Base-by-base conservation (phyloP, 2,888 invertebrate genomes). In the Agrochola litura region DNA sequence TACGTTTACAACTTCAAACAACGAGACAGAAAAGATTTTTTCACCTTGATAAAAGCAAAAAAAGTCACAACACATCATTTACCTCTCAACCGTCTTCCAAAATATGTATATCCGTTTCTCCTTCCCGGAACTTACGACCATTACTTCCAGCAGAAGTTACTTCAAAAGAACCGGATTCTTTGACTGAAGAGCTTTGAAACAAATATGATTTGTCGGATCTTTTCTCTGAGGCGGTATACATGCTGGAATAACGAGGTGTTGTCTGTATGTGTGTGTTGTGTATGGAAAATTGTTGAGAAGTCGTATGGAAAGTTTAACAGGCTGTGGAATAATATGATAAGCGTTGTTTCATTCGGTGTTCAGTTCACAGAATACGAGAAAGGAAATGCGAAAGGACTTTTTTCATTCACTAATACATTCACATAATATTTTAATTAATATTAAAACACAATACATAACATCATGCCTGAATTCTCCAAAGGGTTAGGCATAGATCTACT, bases 161-260 rank as follows among this genome's bases (percentile, higher is more conserved):
- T 64, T 67, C 83, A 85, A 85, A 82, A 73, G 82, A 60, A 5
- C 37, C 30, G 12, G 49, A 76, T 70, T 81, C 77, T 81, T 83
- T 85, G 77, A 77, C 49, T 73, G 25, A 63, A n/a, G 37, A 67
- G 73, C 83, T 85, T 73, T 85, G 63, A 49, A 56, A 85, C 83
- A 77, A 85, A 81, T 81, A 81, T 76, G 85, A 83, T 83, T 81
- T 83, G 63, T 70, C 63, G 54, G 66, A 70, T 37, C 76, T 70
- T 70, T 68, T 58, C 66, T 54, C 22, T 25, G 37, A 61, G 37
- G 19, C 41, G 1, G 16, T 8, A 56, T 19, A 58, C 25, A 72
- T 19, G 60, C 12, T 46, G 56, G 52, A 61, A 76, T 76, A 81
- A 81, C 19, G 76, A 82, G 84, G 14, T n/a, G 52, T 65, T 80